Evolutionary conservation across 2,113 vertebrate genomes (phyloP).

Genomic region (Bubo bubo): DNA sequence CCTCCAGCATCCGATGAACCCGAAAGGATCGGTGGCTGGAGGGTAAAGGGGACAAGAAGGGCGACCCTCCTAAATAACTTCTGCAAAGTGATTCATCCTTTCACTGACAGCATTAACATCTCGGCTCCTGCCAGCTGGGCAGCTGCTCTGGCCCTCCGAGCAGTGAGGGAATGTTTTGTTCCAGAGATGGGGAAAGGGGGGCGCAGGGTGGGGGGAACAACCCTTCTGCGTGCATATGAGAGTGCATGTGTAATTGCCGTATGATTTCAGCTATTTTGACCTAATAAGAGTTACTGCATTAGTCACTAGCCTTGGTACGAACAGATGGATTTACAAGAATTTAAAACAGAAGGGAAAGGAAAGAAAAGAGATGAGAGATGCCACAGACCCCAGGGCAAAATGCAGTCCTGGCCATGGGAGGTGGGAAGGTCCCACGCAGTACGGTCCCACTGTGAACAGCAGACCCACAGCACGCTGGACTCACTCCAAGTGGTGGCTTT

Average conservation of each 20-base stretch:
- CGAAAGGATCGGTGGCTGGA: not conserved
- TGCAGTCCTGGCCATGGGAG: not conserved
- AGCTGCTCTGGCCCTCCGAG: slow-evolving; percentile 70
- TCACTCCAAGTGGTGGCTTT: not conserved
- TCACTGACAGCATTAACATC: slow-evolving; percentile 64
- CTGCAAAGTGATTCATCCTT: slow-evolving; percentile 69
- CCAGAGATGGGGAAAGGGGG: slow-evolving; percentile 38
- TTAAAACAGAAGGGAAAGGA: not conserved
- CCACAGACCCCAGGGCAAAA: not conserved
- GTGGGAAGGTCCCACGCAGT: not conserved
- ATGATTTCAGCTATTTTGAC: slow-evolving; percentile 75
- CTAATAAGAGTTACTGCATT: slow-evolving; percentile 48
- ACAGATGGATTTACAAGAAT: slow-evolving; percentile 28
- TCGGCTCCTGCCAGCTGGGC: slow-evolving; percentile 71
- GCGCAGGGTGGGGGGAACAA: not conserved
- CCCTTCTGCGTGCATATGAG: slow-evolving; percentile 17
- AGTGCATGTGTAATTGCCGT: slow-evolving; percentile 47
- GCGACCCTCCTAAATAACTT: slow-evolving; percentile 54
- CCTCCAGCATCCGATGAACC: slow-evolving; percentile 18
- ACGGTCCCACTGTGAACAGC: not conserved
- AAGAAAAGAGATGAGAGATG: not conserved
- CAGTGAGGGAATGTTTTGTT: slow-evolving; percentile 77
- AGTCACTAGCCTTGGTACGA: slow-evolving; percentile 60
- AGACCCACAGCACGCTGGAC: not conserved
- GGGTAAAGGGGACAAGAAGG: not conserved